phyloP scores from a whole-genome alignment of 2,888 invertebrate genomes.

The Coelopa pilipes region DNA sequence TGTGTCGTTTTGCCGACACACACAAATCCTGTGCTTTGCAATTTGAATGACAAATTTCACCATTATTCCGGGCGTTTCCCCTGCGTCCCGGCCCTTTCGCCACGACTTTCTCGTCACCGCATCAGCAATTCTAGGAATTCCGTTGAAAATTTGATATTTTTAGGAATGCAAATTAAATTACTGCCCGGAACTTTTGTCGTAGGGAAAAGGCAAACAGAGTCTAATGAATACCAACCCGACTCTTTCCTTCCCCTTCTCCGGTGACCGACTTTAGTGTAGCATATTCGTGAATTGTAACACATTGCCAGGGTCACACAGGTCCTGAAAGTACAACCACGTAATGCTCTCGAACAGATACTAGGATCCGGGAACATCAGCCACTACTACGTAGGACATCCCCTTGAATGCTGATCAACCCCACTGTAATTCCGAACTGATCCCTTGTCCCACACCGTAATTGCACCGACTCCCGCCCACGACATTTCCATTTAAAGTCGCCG shows the following conservation, averaged over 20 bases:
- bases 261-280: too few species aligned
- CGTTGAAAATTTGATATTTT: not conserved
- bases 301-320: too few species aligned
- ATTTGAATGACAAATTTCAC: slow-evolving; percentile 38
- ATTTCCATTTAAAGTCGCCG: too few species aligned
- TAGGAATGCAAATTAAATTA: slow-evolving; percentile 8
- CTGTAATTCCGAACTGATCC: too few species aligned
- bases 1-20: slow-evolving; percentile 25
- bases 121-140: not conserved
- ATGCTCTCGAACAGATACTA: too few species aligned
- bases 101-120: not conserved
- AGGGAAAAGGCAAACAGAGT: not conserved
- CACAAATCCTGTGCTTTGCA: slow-evolving; percentile 35
- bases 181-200: not conserved
- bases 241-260: not conserved
- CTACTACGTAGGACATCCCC: too few species aligned
- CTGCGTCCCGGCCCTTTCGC: not conserved
- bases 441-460: too few species aligned
- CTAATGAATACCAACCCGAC: not conserved
- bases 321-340: too few species aligned
- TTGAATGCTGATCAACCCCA: too few species aligned
- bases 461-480: too few species aligned
- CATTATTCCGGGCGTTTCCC: slow-evolving; percentile 17
- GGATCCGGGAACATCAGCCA: too few species aligned
- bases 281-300: too few species aligned